Base-by-base conservation (phyloP, 2,888 invertebrate species). In the Syrista parreyssii region DNA sequence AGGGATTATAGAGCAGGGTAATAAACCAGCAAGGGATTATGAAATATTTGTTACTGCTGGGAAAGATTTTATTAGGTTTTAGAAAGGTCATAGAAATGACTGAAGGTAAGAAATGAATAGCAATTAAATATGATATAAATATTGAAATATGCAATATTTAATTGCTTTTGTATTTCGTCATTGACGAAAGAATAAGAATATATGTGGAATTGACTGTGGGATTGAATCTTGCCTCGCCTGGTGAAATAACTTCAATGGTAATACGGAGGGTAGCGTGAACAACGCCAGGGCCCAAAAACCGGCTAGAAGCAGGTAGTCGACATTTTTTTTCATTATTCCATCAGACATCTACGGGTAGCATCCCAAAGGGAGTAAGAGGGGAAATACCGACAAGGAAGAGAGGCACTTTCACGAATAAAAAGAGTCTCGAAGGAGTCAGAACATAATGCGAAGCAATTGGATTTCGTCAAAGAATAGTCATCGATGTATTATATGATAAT, bases 301-400 rank as follows among this genome's bases (percentile, higher is more conserved):
- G 78, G 78, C 78, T 78, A 76, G 75, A 78, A 15, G 68, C 79
- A 31, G 81, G 81, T 84, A 84, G 83, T 84, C 75, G 79, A 75
- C 75, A 71, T 78, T 71, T 79, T 80, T 74, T 15, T 68, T 73
- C 71, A 75, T 76, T 76, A 72, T 77, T 74, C 73, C 30, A 23
- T 68, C 74, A 36, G 35, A 68, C n/a, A 68, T n/a, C 68, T 31
- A 55, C 55, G 55, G 55, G 55, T 23, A 55, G 55, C 55, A 55
- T 55, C 9, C 55, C 23, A 9, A 55, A 55, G 55, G 55, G 55
- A 55, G 23, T 55, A 40, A 40, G 68, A 68, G 75, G 68, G 23
- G 12, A 68, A 68, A 36, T 12, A 15, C 71, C 12, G 71, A 71
- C 32, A 71, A 71, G n/a, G 71, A n/a, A 30, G 31, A 71, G 71